Base-by-base conservation (phyloP, 1,140 invertebrate genomes). In the Temnothorax curvispinosus region DNA sequence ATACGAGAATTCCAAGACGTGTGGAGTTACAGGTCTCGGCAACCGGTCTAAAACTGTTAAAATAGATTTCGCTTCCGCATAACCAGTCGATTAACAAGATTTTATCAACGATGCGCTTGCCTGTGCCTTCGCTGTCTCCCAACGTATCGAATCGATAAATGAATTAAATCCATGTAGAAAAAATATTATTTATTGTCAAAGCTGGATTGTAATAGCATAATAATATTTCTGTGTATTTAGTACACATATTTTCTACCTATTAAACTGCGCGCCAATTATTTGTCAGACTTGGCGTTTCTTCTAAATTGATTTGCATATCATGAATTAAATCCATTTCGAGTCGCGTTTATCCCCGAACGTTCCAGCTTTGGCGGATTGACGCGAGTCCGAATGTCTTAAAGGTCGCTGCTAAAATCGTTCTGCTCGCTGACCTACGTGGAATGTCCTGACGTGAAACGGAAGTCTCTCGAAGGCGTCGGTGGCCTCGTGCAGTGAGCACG, bases 351-450 rank as follows among this genome's bases (percentile, higher is more conserved):
- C 8, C 62, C 54, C 65, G 50, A 52, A 80, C 4, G 50, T 58
- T 75, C 77, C 75, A 60, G 6, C 32, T 35, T 60, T 27, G 27
- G 58, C 13, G 11, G 13, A 50, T 15, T 0, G 13, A 13, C 3
- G 13, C 13, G 27, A 27, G 27, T 27, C 27, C 27, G 27, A 27
- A 27, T 27, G 27, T 27, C 27, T 27, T 27, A 27, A 27, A 27
- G 27, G 27, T 27, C 27, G 27, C 27, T 27, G 50, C 93, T 94
- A 94, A 94, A 94, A 93, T 92, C 90, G 92, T 93, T 93, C 78
- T 77, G 71, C 27, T 60, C 87, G 65, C 88, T 94, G 93, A 94
- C 93, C 94, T 92, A 92, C 88, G 89, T 93, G 91, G 92, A 94
- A 94, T 93, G 93, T 90, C 71, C 88, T 27, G 27, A 27, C 27